Percentiles rank a stretch among this genome's conserved stretches.
Conservation (phyloP, 2,113 vertebrate genomes). For the Columba janthina region DNA sequence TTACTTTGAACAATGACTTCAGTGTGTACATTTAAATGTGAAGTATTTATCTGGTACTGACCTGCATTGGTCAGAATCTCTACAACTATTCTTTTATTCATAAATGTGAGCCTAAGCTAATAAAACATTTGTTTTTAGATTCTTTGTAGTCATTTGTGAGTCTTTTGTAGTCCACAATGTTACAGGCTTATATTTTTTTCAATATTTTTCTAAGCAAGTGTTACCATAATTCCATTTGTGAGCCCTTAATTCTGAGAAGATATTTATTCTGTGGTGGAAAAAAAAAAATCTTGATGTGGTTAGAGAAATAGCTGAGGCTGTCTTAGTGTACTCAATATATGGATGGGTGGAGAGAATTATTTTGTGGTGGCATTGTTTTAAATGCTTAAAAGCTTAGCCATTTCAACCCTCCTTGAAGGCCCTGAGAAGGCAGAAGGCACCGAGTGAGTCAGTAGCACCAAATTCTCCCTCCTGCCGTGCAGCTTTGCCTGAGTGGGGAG, state of each 20-base stretch:
- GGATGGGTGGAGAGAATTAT: background rate
- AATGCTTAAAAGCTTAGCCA: background rate
- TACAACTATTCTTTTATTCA: background rate
- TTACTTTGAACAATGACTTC: slow-evolving; percentile 41
- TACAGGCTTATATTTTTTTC: rapidly evolving
- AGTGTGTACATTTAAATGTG: background rate
- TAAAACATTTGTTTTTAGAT: background rate
- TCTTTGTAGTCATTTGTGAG: background rate
- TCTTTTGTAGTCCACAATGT: background rate
- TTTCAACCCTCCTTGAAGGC: background rate
- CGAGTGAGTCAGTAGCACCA: background rate
- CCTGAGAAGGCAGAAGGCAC: background rate
- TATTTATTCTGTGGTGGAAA: background rate
- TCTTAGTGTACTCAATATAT: background rate
- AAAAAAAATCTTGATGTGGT: background rate
- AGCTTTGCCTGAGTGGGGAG: background rate
- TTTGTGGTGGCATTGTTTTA: background rate
- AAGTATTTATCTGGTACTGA: slow-evolving; percentile 19
- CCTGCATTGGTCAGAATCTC: background rate
- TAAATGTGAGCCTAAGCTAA: background rate
- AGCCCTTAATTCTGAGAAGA: background rate
- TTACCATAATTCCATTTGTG: background rate
- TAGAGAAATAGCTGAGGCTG: background rate
- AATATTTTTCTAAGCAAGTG: background rate
- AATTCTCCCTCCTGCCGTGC: background rate